These are phyloP conservation scores for Andricus quercusramuli DNA, from an alignment of 2,888 invertebrate genomes.

Conservation along the genomic window DNA sequence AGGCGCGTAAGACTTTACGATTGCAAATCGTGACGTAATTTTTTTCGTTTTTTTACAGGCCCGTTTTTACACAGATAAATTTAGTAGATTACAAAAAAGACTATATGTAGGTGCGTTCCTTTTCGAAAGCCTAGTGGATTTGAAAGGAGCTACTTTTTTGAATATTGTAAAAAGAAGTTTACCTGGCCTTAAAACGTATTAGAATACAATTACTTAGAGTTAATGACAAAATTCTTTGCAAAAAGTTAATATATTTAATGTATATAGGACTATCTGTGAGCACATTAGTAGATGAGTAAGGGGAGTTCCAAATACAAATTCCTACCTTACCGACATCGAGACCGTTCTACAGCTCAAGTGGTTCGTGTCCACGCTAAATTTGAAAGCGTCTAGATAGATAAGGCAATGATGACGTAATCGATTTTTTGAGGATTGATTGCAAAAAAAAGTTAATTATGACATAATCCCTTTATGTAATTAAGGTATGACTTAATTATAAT, in stretches of 20 bases:
- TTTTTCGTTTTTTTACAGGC: conserved; percentile 10
- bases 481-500: too few relatives aligned
- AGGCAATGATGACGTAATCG: too few relatives aligned
- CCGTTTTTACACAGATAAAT: conserved; percentile 8
- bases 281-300: conserved; percentile 4
- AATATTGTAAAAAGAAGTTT: not conserved
- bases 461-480: too few relatives aligned
- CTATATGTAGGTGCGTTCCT: not conserved
- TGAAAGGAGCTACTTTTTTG: not conserved
- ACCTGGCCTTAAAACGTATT: conserved; percentile 12
- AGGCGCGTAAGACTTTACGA: not conserved
- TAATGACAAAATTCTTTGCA: not conserved
- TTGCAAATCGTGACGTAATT: not conserved
- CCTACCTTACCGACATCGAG: too few relatives aligned
- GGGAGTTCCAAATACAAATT: too few relatives aligned
- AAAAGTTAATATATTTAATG: conserved; percentile 25
- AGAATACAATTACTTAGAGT: not conserved
- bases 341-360: too few relatives aligned
- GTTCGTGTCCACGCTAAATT: too few relatives aligned
- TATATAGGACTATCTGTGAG: conserved; percentile 4
- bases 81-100: not conserved
- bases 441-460: too few relatives aligned
- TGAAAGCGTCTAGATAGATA: too few relatives aligned
- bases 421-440: too few relatives aligned
- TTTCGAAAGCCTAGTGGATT: not conserved